Conservation (phyloP, 92 coral and sea anemone species). For the Ricordea florida region DNA sequence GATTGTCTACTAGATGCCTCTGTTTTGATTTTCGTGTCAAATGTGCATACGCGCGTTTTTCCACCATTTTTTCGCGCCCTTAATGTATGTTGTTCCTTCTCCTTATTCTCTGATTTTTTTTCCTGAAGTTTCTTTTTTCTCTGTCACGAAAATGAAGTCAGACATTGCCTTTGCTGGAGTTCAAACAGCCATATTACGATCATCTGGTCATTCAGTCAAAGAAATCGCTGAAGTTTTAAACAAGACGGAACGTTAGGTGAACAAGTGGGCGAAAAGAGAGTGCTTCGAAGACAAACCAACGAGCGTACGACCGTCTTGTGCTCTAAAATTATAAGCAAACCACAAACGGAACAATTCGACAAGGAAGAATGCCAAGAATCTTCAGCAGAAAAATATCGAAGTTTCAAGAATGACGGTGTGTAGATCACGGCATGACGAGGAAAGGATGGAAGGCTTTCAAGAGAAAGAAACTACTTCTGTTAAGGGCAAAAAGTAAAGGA, state of each 20-base stretch:
- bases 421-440: too few relatives aligned
- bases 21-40: not conserved
- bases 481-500: not conserved
- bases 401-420: too few relatives aligned
- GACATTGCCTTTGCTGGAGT: conserved; percentile 6
- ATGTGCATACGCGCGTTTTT: not conserved
- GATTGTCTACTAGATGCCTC: not conserved
- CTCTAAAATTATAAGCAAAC: not conserved
- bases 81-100: too few relatives aligned
- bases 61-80: not conserved
- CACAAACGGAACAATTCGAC: not conserved
- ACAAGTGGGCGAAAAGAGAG: not conserved
- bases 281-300: not conserved
- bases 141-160: not conserved
- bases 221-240: too few relatives aligned
- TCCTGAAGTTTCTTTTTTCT: not conserved
- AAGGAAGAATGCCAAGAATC: not conserved
- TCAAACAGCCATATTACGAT: not conserved
- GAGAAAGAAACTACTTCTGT: not conserved
- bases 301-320: not conserved
- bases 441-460: not conserved
- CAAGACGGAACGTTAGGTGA: not conserved
- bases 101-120: not conserved
- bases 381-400: too few relatives aligned
- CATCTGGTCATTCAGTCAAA: not conserved